Conservation (phyloP, 1,140 invertebrate species). For the Drosophila nebulosa region DNA sequence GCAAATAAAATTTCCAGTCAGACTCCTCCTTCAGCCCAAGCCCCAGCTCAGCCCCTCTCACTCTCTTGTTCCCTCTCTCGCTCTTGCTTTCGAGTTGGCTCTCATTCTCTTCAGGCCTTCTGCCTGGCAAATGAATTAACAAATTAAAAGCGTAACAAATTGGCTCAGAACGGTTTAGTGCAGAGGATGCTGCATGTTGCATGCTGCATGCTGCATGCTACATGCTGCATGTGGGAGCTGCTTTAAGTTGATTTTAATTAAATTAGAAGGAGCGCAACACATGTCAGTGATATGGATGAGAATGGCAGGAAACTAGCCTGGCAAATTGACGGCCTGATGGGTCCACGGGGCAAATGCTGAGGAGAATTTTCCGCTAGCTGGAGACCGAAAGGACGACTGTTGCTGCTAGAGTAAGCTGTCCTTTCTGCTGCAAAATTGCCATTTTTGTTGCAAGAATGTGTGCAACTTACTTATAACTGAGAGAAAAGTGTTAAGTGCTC, state of each 20-base stretch:
- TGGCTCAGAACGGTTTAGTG: conserved; percentile 35
- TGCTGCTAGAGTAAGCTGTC: not conserved
- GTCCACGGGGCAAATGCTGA: not conserved
- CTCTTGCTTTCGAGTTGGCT: not conserved
- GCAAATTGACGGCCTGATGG: not conserved
- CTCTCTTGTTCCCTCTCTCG: not conserved
- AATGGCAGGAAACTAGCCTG: conserved; percentile 11
- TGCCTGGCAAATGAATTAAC: conserved; percentile 71
- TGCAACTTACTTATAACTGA: not conserved
- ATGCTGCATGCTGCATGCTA: conserved; percentile 30
- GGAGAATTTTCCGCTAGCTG: not conserved
- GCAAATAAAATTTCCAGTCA: conserved; percentile 41
- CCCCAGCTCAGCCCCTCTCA: not conserved
- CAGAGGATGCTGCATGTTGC: conserved; percentile 23
- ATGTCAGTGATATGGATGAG: conserved; percentile 56
- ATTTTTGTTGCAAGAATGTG: not conserved
- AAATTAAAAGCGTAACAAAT: conserved; percentile 77
- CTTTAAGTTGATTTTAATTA: conserved; percentile 75
- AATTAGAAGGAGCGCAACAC: conserved; percentile 60
- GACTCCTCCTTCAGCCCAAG: not conserved
- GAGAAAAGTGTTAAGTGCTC: not conserved
- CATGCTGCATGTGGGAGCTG: conserved; percentile 19
- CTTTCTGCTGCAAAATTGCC: not conserved
- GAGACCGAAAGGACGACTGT: not conserved
- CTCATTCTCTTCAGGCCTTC: conserved; percentile 7